A percentile compares a stretch with the other conserved stretches of the same genome.
These are phyloP conservation scores for Cosmorhoe ocellata DNA, from an alignment of 2,888 invertebrate species.

Conservation along the genomic window DNA sequence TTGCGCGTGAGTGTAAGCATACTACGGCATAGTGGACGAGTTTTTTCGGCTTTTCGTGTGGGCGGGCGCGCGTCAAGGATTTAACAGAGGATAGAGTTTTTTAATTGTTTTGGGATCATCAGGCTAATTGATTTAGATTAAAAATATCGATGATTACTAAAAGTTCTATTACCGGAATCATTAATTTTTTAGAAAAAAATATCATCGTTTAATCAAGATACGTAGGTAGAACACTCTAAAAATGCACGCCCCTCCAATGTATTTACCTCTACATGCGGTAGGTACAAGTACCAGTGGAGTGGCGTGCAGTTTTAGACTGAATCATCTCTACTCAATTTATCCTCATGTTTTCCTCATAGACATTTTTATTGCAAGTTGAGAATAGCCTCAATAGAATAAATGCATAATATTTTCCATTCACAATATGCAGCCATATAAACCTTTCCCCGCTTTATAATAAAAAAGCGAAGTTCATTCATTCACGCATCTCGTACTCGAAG, in stretches of 20 bases:
- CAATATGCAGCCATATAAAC: constrained; percentile 9
- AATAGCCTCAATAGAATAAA: constrained; percentile 9
- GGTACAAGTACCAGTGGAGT: too few species aligned
- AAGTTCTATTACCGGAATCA: too few species aligned
- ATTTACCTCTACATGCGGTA: too few species aligned
- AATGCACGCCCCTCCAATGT: too few species aligned
- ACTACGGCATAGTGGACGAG: constrained; percentile 53
- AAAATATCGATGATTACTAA: constrained; percentile 2
- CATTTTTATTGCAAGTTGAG: constrained; percentile 1
- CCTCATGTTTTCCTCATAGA: not conserved
- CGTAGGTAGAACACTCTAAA: too few species aligned
- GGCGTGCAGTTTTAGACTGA: too few species aligned
- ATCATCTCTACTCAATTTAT: not conserved
- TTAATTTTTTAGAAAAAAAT: too few species aligned
- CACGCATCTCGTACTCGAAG: constrained; percentile 2
- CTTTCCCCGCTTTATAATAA: constrained; percentile 27
- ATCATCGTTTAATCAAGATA: constrained; percentile 11
- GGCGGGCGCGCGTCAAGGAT: constrained; percentile 76
- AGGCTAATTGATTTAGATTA: constrained; percentile 56
- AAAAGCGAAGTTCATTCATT: constrained; percentile 39
- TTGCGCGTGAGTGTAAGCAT: constrained; percentile 36
- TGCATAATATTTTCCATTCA: constrained; percentile 14
- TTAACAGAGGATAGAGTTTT: constrained; percentile 65
- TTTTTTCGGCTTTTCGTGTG: constrained; percentile 68
- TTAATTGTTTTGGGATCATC: constrained; percentile 69